Base-by-base conservation (phyloP, 2,888 invertebrate genomes). In the Lasioglossum morio region DNA sequence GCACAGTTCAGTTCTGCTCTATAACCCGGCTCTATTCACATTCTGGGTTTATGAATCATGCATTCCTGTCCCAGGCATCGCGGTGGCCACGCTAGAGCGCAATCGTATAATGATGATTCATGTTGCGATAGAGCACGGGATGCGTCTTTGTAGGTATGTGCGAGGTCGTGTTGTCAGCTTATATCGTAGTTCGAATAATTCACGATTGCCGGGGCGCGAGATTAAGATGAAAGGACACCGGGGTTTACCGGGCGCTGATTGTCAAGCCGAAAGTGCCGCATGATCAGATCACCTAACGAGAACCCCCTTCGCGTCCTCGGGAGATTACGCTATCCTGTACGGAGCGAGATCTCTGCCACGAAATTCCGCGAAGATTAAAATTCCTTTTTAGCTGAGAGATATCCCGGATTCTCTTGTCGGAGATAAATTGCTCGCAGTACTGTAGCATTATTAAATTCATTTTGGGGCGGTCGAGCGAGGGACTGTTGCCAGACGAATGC, bases 11-110 rank as follows among this genome's bases (percentile, higher is more conserved):
- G 66, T 37, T 75, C 16, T 57, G 37, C 23, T 37, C 34, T 23
- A 48, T 10, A 72, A n/a, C 8, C 66, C 12, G 27, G 4, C 34
- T 43, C 69, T 27, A 30, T 77, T 70, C 66, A 30, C 37, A 27
- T 60, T 57, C 57, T 8, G 14, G 46, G 66, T 79, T 66, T 78
- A 82, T 82, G 37, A 75, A 84, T 60, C 78, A 82, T 72, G 48
- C 8, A 10, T 14, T 43, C 66, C 27, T 72, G 72, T 78, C 77
- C 14, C 4, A 63, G 63, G 27, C 72, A 53, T 19, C 77, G 8
- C 63, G 10, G 30, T 2, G n/a, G 37, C 30, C 60, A n/a, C 70
- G 14, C 34, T 53, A 73, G 23, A 72, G 27, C 23, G n/a, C n/a
- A 16, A n/a, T 8, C 14, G n/a, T 16, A 57, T 14, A 37, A 70